Conservation (phyloP, 2,797 vertebrate species). For the Liparis tanakae region DNA sequence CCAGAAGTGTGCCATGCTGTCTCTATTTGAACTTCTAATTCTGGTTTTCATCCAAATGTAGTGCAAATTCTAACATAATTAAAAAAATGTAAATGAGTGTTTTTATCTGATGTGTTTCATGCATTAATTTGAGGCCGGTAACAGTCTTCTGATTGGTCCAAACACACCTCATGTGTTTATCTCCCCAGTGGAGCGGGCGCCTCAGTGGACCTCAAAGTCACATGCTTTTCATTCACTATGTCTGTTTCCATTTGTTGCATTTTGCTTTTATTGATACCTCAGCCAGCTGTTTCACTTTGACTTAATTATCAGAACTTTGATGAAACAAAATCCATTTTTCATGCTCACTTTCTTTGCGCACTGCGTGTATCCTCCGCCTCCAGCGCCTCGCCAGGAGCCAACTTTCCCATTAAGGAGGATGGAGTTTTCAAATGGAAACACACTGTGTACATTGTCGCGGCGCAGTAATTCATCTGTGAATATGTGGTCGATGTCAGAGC, state of each 20-base stretch:
- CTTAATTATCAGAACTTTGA: not conserved
- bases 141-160: not conserved
- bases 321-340: constrained; percentile 1
- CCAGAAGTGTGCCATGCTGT: too few relatives aligned
- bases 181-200: not conserved
- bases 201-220: not conserved
- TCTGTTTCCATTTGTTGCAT: not conserved
- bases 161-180: not conserved
- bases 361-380: constrained; percentile 5
- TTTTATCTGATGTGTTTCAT: not conserved
- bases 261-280: not conserved
- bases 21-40: not conserved
- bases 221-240: not conserved
- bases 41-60: not conserved
- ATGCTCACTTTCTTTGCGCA: not conserved
- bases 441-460: constrained; percentile 20
- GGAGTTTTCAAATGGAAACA: constrained; percentile 23
- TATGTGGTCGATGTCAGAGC: constrained; percentile 3
- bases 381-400: constrained; percentile 18
- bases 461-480: constrained; percentile 28
- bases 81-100: not conserved
- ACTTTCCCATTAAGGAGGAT: constrained; percentile 36
- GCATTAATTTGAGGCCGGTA: not conserved
- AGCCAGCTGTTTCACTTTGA: not conserved
- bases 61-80: not conserved